phyloP scores from a whole-genome alignment of 2,113 vertebrate genomes.

The Catharus bicknelli region DNA sequence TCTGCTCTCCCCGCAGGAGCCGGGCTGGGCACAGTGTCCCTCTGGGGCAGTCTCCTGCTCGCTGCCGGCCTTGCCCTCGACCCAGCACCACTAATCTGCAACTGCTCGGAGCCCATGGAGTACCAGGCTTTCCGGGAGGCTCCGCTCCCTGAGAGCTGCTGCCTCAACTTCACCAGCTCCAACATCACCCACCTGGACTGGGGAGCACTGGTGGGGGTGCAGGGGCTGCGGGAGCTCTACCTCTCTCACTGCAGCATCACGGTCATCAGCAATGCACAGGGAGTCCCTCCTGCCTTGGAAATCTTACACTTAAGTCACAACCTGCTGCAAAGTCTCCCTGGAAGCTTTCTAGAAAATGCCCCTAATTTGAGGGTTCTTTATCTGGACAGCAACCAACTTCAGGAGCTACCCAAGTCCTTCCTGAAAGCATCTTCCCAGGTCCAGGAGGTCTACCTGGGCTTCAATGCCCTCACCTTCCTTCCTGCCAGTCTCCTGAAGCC shows the following conservation, averaged over 20 bases:
- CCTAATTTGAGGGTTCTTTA: conserved; percentile 75
- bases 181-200: conserved; percentile 75
- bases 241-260: conserved; percentile 81
- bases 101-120: conserved; percentile 72
- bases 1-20: neutral
- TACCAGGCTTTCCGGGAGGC: conserved; percentile 65
- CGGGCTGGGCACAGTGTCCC: neutral
- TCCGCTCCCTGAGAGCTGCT: conserved; percentile 70
- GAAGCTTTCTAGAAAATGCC: conserved; percentile 76
- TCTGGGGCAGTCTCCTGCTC: conserved; percentile 49
- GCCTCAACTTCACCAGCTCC: conserved; percentile 84
- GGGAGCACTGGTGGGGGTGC: conserved; percentile 67
- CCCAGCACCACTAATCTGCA: conserved; percentile 49
- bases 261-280: conserved; percentile 8
- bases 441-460: conserved; percentile 74
- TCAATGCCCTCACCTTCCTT: conserved; percentile 75
- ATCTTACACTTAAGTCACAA: conserved; percentile 80
- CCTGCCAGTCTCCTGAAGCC: conserved; percentile 70
- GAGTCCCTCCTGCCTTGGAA: conserved; percentile 53
- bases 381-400: conserved; percentile 78
- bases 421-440: conserved; percentile 74
- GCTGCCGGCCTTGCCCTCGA: neutral
- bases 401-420: conserved; percentile 76
- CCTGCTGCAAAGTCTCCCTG: conserved; percentile 72
- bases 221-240: conserved; percentile 75